Evolutionary conservation across 2,888 invertebrate genomes (phyloP).

Genomic region (Phaonia tiefii): DNA sequence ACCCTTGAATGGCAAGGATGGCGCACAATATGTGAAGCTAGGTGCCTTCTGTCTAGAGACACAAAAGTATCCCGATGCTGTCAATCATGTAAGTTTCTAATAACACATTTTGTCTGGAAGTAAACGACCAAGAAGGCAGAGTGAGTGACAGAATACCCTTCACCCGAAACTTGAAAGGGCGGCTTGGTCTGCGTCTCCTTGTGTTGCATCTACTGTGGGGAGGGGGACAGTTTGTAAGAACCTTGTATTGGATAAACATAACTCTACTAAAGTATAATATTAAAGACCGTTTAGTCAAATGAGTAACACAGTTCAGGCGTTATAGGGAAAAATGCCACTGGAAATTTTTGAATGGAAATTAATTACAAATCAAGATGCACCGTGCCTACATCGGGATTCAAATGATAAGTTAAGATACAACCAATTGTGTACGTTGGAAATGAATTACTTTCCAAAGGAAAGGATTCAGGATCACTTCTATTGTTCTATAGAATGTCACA

Average conservation of each 20-base stretch:
- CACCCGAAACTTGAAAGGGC: not conserved
- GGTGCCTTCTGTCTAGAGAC: constrained; percentile 94
- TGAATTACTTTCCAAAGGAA: no score
- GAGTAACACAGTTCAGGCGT: constrained; percentile 35
- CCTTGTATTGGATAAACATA: not conserved
- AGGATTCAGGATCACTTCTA: no score
- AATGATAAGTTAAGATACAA: not conserved
- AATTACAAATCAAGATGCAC: not conserved
- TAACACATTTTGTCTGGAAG: constrained; percentile 20
- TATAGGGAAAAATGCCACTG: constrained; percentile 18
- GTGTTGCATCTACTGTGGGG: not conserved
- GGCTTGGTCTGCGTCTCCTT: not conserved
- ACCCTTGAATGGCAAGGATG: constrained; percentile 86
- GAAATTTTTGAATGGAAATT: constrained; percentile 8
- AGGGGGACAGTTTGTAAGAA: constrained; percentile 23
- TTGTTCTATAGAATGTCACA: no score
- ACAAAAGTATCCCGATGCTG: constrained; percentile 95
- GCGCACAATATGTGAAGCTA: constrained; percentile 86
- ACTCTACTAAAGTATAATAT: not conserved
- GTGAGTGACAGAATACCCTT: constrained; percentile 15
- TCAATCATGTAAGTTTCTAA: constrained; percentile 86
- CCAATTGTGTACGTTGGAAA: no score
- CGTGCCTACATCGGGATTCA: no score
- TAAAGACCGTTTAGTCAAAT: constrained; percentile 47
- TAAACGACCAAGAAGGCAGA: not conserved